These are phyloP conservation scores for Thamnophis sirtalis DNA, from an alignment of 2,113 vertebrate genomes.

Conservation along the genomic window DNA sequence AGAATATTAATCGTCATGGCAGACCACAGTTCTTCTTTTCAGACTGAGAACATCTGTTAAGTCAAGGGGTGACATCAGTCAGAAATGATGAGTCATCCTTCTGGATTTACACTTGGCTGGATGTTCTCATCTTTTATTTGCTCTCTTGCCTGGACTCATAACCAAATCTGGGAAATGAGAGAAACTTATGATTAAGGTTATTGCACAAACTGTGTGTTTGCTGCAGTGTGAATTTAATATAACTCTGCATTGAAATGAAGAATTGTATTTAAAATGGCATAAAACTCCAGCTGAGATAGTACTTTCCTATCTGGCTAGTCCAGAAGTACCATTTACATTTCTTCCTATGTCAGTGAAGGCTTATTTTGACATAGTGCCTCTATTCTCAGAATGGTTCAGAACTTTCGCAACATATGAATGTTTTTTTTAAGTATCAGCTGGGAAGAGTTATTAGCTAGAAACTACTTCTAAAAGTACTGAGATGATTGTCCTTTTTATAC, in stretches of 20 bases:
- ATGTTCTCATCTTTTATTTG: constrained; percentile 16
- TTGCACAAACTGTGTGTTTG: constrained; percentile 45
- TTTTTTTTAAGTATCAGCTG: constrained; percentile 20
- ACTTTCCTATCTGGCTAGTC: constrained; percentile 68
- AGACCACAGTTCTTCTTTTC: constrained; percentile 21
- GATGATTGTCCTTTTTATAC: neutral
- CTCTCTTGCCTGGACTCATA: constrained; percentile 11
- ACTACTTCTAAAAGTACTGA: neutral
- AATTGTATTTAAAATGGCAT: constrained; percentile 61
- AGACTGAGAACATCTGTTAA: constrained; percentile 17
- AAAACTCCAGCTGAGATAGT: constrained; percentile 48
- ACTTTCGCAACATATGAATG: constrained; percentile 15
- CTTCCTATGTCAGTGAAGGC: constrained; percentile 9
- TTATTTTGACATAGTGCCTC: neutral
- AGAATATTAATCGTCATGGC: constrained; percentile 1
- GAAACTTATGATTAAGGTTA: constrained; percentile 57
- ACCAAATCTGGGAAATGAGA: constrained; percentile 44
- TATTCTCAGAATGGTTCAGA: constrained; percentile 23
- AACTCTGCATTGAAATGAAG: constrained; percentile 63
- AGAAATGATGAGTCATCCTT: constrained; percentile 41
- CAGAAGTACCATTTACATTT: constrained; percentile 62
- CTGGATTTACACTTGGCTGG: neutral
- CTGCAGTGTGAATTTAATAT: constrained; percentile 56
- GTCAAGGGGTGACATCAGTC: constrained; percentile 31
- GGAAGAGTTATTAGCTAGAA: neutral